These are phyloP conservation scores for Stenopsyche tienmushanensis DNA, from an alignment of 1,140 invertebrate species.

Conservation along the genomic window DNA sequence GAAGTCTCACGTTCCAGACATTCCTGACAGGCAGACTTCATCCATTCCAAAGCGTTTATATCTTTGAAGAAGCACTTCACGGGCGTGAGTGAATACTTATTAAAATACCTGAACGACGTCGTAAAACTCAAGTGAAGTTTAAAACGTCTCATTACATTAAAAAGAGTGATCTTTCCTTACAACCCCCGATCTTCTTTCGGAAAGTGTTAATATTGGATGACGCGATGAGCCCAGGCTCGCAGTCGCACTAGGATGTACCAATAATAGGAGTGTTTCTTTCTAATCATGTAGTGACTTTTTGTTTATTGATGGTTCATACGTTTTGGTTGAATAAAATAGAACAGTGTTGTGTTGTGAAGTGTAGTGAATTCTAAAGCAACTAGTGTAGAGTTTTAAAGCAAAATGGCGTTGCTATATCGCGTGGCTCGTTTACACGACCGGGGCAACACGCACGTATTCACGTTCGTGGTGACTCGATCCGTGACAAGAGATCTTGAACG, in stretches of 20 bases:
- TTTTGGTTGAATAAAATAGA: neutral
- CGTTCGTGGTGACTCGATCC: constrained; percentile 78
- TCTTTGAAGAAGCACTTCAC: neutral
- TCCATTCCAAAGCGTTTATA: neutral
- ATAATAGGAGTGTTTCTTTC: neutral
- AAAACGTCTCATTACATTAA: neutral
- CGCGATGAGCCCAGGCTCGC: neutral
- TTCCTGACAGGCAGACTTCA: neutral
- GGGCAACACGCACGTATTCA: constrained; percentile 82
- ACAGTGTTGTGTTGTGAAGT: neutral
- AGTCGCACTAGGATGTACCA: neutral
- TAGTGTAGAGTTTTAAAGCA: neutral
- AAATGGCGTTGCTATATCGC: constrained; percentile 81
- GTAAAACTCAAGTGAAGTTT: neutral
- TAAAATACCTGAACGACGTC: neutral
- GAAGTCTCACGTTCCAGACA: neutral
- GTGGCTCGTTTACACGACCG: constrained; percentile 83
- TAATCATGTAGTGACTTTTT: neutral
- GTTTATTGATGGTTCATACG: neutral
- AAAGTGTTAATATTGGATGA: neutral
- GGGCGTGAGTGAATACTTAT: neutral
- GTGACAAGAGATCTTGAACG: constrained; percentile 78
- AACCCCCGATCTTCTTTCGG: neutral
- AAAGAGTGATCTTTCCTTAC: neutral
- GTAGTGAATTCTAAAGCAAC: neutral